Percentiles rank a stretch among this genome's conserved stretches.
Conservation (phyloP, 2,113 vertebrate species). For the Oreamnos americanus region DNA sequence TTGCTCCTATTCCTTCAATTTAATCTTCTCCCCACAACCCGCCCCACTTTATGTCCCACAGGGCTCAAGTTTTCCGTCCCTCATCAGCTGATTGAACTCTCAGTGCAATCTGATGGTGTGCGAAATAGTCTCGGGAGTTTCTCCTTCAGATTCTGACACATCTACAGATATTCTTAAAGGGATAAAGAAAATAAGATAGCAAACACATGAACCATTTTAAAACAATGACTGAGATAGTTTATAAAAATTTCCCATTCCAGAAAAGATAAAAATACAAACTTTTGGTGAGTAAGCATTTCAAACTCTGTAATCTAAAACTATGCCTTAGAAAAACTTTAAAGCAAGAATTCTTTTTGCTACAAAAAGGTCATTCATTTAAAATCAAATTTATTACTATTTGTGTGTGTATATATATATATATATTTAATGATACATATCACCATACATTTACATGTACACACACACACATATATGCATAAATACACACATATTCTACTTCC, state of each 20-base stretch:
- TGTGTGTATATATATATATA: neutral
- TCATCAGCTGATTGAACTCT: too few relatives aligned
- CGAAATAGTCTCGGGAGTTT: neutral
- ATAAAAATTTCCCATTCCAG: neutral
- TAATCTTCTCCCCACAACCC: neutral
- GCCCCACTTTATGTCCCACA: neutral
- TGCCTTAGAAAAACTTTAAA: neutral
- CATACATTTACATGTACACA: neutral
- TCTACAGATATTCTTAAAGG: neutral
- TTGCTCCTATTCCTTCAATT: neutral
- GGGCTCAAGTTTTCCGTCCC: neutral
- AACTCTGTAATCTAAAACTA: neutral
- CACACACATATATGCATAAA: rapidly evolving
- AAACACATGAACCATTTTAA: neutral
- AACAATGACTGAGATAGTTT: neutral
- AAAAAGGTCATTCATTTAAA: neutral
- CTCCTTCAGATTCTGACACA: neutral
- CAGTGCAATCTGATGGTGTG: neutral
- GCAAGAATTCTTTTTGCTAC: neutral
- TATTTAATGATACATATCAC: neutral
- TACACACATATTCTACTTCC: neutral
- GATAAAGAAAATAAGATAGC: neutral
- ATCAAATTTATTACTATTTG: neutral
- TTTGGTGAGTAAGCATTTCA: neutral
- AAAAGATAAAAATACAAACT: neutral